Base-by-base conservation (phyloP, 2,113 vertebrate genomes). In the Panthera uncia region DNA sequence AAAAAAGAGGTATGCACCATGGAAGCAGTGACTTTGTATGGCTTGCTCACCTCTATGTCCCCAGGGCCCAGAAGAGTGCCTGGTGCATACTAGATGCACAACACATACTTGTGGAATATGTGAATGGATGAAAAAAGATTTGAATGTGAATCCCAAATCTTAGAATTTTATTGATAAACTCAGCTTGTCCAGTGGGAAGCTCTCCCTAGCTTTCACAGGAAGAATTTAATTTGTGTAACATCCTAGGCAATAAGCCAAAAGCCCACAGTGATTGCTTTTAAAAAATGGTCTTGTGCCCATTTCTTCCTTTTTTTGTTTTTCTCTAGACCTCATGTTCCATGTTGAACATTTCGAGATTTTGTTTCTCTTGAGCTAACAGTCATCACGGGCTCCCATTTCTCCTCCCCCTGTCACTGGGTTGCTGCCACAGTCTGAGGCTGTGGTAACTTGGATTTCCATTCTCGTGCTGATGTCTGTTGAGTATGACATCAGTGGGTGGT, bases 151-250 rank as follows among this genome's bases (percentile, higher is more conserved):
- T 74, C 7, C 15, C 15, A 87, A 66, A 57, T 94, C n/a, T 96
- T 71, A 78, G 41, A 85, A 96, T 92, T 41, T 74, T 84, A 92
- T 69, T 55, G 61, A 89, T 89, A 52, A 57, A 93, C 10, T 89
- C 66, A 61, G 12, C 21, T 89, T 78, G 3, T 79, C 66, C 69
- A 73, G 18, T 41, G n/a, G 52, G 83, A 95, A 82, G 8, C 8
- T 82, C 68, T 76, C 29, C 36, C 61, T 63, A 81, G 19, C 83
- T 87, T 83, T 94, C 16, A 29, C 15, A 23, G 13, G 15, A 84
- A 97, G n/a, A 96, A 63, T 82, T 83, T 93, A 78, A 27, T 74
- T 91, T 91, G 65, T 88, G 7, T 73, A 89, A 74, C 29, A 66
- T 79, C 97, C 33, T 1, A 82, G 50, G 27, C 36, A 78, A 74